phyloP scores from a whole-genome alignment of 1,140 invertebrate species.

The Bombus sylvicola region DNA sequence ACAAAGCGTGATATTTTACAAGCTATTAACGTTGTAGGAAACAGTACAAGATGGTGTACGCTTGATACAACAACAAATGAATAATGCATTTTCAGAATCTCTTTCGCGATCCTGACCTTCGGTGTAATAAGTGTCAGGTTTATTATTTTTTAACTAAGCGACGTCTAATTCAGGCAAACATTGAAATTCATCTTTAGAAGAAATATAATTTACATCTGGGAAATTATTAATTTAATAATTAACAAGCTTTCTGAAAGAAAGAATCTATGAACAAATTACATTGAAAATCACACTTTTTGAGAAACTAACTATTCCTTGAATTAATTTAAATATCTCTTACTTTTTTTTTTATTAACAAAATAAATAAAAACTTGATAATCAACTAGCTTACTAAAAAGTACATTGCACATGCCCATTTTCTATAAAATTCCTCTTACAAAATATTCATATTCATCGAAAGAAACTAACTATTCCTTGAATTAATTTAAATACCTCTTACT shows the following conservation, averaged over 20 bases:
- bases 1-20: conserved; percentile 2
- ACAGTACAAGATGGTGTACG: neutral
- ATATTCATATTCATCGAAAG: neutral
- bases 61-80: neutral
- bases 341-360: too few species aligned
- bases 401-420: neutral
- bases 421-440: neutral
- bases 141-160: neutral
- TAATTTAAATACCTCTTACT: too few species aligned
- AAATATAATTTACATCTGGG: too few species aligned
- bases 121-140: neutral
- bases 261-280: too few species aligned
- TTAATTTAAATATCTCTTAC: too few species aligned
- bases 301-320: too few species aligned
- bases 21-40: neutral
- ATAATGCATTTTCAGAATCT: conserved; percentile 11
- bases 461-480: neutral
- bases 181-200: too few species aligned
- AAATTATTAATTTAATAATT: too few species aligned
- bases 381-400: too few species aligned
- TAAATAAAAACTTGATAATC: too few species aligned
- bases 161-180: neutral
- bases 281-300: too few species aligned
- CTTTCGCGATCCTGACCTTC: conserved; percentile 17
- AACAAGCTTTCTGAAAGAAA: too few species aligned